Conservation (phyloP, 2,113 vertebrate species). For the Desmodus rotundus region DNA sequence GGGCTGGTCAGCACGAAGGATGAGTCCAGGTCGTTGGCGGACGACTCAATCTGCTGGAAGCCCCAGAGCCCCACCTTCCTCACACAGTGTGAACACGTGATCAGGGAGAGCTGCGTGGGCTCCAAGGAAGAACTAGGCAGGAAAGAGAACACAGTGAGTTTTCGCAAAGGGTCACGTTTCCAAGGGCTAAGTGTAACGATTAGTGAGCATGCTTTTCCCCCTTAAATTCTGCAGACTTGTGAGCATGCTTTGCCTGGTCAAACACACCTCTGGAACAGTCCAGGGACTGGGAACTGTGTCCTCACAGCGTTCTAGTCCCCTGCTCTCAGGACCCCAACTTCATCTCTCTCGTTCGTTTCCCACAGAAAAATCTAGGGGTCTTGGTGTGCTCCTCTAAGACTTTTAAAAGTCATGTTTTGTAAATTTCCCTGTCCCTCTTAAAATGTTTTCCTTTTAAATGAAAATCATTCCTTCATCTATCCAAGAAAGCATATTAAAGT, state of each 20-base stretch:
- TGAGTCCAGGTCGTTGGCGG: constrained; percentile 73
- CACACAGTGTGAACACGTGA: constrained; percentile 92
- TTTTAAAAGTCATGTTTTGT: neutral
- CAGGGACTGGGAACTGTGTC: neutral
- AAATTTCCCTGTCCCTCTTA: neutral
- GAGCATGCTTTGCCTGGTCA: neutral
- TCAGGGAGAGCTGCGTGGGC: constrained; percentile 84
- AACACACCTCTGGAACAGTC: neutral
- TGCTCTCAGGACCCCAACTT: neutral
- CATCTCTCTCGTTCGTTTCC: neutral
- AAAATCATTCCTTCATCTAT: constrained; percentile 17
- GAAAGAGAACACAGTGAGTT: neutral
- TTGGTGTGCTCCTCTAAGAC: neutral
- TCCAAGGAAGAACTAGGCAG: constrained; percentile 76
- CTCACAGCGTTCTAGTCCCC: neutral
- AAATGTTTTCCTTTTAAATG: neutral
- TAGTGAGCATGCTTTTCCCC: neutral
- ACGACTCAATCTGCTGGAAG: constrained; percentile 90
- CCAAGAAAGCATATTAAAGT: neutral
- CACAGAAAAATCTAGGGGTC: neutral
- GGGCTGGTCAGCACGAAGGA: constrained; percentile 50
- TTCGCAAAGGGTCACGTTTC: neutral
- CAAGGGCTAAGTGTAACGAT: neutral
- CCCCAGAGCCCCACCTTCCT: constrained; percentile 94
- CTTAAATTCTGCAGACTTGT: too few species aligned